Evolutionary conservation across 2,888 invertebrate species (phyloP), one percentile per base, ranked within the genome.

Genomic region (Alcis repandata): DNA sequence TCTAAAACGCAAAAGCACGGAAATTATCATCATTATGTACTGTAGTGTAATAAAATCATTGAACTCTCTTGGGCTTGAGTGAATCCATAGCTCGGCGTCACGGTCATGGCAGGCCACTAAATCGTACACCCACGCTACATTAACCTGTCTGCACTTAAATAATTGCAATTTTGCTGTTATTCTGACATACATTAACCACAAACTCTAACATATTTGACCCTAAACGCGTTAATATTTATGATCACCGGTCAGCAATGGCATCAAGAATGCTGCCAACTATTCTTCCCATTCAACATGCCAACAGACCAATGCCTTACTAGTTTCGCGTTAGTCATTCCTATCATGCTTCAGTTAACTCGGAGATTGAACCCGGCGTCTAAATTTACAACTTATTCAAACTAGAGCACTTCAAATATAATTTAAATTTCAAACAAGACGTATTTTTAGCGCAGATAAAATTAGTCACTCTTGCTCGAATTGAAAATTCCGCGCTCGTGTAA

Each of bases 31-130:
- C 68, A 70, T 75, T 69, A 73, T n/a, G n/a, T n/a, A n/a, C n/a
- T n/a, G 56, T 51, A 56, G 60, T 58, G 51, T 72, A 72, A 73
- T 74, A 78, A 69, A 71, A 71, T 72, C 79, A 80, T 79, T 80
- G 77, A 82, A 80, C 79, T 81, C 75, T 73, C 69, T 68, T 68
- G 63, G 71, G 68, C 15, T 41, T 59, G 56, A 67, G 70, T 53
- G 70, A 74, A 71, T 71, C 73, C 75, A 72, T 78, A 68, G 69
- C 68, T 68, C 72, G 68, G 76, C 77, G 68, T 76, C 79, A 80
- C 71, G 78, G 79, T 77, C 79, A 79, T 77, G 77, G 79, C 70
- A 74, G 71, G 70, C 72, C 64, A 76, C 67, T 77, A 71, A 75
- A 77, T 74, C 74, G 71, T 64, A 76, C 70, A 72, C 64, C 71